These are phyloP conservation scores for Epizoanthus ramosus DNA, from an alignment of 92 coral and sea anemone genomes.

Conservation along the genomic window DNA sequence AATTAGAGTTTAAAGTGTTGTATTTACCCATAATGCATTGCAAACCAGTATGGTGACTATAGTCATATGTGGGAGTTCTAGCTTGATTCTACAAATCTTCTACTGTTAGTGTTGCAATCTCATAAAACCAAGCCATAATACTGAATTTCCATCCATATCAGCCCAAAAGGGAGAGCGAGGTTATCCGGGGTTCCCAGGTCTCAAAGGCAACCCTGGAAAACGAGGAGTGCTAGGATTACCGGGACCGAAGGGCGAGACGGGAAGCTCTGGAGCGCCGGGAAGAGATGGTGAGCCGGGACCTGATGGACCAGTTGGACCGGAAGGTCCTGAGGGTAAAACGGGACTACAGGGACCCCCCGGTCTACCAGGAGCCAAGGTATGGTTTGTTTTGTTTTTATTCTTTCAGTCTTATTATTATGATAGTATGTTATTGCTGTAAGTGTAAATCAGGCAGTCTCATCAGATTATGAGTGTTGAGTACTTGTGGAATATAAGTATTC, in stretches of 20 bases:
- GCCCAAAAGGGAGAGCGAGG: slow-evolving; percentile 38
- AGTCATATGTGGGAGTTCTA: too few species aligned
- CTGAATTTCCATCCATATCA: not conserved
- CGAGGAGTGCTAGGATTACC: not conserved
- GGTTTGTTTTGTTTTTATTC: not conserved
- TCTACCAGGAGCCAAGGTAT: slow-evolving; percentile 16
- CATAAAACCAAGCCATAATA: not conserved
- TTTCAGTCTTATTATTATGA: not conserved
- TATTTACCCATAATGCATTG: too few species aligned
- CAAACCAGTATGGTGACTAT: too few species aligned
- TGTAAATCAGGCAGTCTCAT: too few species aligned
- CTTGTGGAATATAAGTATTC: too few species aligned
- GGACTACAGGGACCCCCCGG: slow-evolving; percentile 33
- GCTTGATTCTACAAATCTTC: too few species aligned
- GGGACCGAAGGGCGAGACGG: slow-evolving; percentile 16
- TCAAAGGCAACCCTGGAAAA: slow-evolving; percentile 10
- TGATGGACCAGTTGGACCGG: slow-evolving; percentile 3
- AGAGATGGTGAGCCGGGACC: slow-evolving; percentile 14
- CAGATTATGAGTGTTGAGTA: too few species aligned
- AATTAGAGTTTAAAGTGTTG: too few species aligned
- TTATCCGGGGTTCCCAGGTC: slow-evolving; percentile 21
- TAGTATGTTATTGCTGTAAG: not conserved
- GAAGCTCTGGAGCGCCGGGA: slow-evolving; percentile 24
- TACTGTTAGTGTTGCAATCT: not conserved
- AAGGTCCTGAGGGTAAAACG: slow-evolving; percentile 14